Evolutionary conservation across 37 sponge, comb jelly and placozoan genomes (phyloP).

Genomic region (Axinella damicornis): DNA sequence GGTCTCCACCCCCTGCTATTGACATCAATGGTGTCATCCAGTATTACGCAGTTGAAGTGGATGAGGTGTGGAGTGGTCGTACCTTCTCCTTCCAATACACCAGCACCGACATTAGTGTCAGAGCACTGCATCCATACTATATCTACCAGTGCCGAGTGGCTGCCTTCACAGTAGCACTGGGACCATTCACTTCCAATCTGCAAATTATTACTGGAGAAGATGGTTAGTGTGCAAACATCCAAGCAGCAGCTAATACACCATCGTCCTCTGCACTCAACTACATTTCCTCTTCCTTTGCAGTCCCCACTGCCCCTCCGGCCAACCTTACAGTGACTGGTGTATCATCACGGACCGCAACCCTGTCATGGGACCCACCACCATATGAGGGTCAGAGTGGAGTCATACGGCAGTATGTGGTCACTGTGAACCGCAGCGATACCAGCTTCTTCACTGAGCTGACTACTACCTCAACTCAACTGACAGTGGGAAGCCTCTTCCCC

Average conservation of each 20-base stretch:
- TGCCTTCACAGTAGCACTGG: constrained; percentile 14
- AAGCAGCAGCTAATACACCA: background rate
- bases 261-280: background rate
- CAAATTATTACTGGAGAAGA: background rate
- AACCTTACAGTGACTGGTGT: background rate
- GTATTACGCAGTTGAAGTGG: background rate
- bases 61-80: background rate
- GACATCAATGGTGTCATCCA: constrained; percentile 29
- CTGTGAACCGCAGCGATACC: background rate
- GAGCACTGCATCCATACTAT: constrained; percentile 18
- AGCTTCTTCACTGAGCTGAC: background rate
- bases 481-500: background rate
- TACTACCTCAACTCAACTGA: background rate
- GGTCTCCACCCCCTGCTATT: constrained; percentile 13
- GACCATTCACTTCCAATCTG: constrained; percentile 2
- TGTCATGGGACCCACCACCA: constrained; percentile 37
- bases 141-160: constrained; percentile 10
- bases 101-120: background rate
- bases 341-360: background rate
- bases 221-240: constrained; percentile 2
- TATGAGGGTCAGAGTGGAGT: constrained; percentile 22
- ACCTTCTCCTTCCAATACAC: background rate
- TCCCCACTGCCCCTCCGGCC: constrained; percentile 14
- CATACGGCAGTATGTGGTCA: constrained; percentile 12
- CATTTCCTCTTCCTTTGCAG: background rate